Base-by-base conservation (phyloP, 2,113 vertebrate species). In the Lepidothrix coronata region DNA sequence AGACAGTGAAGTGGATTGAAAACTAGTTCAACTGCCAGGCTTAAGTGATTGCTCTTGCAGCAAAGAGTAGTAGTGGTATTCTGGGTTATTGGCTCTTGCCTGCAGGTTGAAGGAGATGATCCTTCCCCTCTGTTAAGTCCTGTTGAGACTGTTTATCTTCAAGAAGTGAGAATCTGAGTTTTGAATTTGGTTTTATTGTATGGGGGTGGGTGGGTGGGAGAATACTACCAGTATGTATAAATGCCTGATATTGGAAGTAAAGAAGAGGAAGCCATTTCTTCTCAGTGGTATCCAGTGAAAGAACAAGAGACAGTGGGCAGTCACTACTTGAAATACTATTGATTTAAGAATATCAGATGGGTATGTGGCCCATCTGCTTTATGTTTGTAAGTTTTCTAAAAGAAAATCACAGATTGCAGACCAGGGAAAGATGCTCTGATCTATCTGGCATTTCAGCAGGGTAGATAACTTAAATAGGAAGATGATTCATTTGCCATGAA, bases 91-190 rank as follows among this genome's bases (percentile, higher is more conserved):
- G 49, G 17, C 14, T 79, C 4, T 28, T 5, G 2, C 3, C 18
- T 23, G 5, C 24, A 49, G 22, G 9, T 58, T 0, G 0, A 66
- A 48, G 30, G 7, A 70, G 11, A 12, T 39, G 30, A 80, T 57
- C 3, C 24, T 17, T 74, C 13, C 11, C 21, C 9, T 65, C 35
- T 65, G 8, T 37, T 83, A 54, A 78, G 9, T 10, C 19, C 43
- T 28, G 1, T 25, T 59, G 43, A 65, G 35, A n/a, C 13, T 39
- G 7, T n/a, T 55, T 44, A 21, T 6, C 49, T 76, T 67, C 31
- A 44, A 31, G 14, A 88, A 54, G 11, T n/a, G 19, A 37, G 19
- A 73, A 3, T 35, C n/a, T 49, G 39, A 20, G 8, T 13, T 77
- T 39, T 1, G 4, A 81, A 18, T 52, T 67, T 33, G 80, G 10